Conservation (phyloP, 2,888 invertebrate species). For the Drosophila kokeensis region DNA sequence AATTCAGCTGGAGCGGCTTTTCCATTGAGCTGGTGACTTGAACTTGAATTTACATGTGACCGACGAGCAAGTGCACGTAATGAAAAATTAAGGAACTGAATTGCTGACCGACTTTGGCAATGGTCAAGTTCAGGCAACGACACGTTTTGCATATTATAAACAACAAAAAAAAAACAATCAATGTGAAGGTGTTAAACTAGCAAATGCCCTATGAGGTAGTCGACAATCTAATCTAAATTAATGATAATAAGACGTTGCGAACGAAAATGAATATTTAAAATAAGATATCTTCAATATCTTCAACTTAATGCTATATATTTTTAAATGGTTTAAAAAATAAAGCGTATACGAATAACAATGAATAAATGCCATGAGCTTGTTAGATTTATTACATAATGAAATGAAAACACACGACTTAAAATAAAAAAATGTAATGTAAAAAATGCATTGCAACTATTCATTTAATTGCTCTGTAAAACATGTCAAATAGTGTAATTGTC, state of each 20-base stretch:
- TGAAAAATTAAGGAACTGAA: conserved; percentile 44
- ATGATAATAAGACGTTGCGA: background rate
- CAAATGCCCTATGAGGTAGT: conserved; percentile 18
- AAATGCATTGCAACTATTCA: conserved; percentile 45
- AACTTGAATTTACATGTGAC: conserved; percentile 71
- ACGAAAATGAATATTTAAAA: background rate
- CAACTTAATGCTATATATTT: background rate
- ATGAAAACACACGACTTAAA: conserved; percentile 4
- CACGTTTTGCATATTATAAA: conserved; percentile 66
- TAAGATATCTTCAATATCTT: background rate
- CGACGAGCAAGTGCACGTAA: conserved; percentile 11
- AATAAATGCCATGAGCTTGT: conserved; percentile 3
- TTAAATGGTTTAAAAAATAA: background rate
- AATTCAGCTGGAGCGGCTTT: conserved; percentile 46
- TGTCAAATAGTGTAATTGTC: conserved; percentile 69
- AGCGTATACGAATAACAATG: conserved; percentile 18
- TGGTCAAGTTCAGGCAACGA: conserved; percentile 62
- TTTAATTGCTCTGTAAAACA: conserved; percentile 57
- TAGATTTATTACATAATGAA: conserved; percentile 8
- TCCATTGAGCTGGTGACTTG: conserved; percentile 61
- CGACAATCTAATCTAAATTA: background rate
- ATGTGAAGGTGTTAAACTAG: background rate
- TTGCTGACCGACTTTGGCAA: conserved; percentile 44
- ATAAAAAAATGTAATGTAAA: conserved; percentile 28
- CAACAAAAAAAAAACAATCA: background rate